Evolutionary conservation across 2,888 invertebrate genomes (phyloP), one percentile per base, ranked within the genome.

Genomic region (Eupithecia exiguata): DNA sequence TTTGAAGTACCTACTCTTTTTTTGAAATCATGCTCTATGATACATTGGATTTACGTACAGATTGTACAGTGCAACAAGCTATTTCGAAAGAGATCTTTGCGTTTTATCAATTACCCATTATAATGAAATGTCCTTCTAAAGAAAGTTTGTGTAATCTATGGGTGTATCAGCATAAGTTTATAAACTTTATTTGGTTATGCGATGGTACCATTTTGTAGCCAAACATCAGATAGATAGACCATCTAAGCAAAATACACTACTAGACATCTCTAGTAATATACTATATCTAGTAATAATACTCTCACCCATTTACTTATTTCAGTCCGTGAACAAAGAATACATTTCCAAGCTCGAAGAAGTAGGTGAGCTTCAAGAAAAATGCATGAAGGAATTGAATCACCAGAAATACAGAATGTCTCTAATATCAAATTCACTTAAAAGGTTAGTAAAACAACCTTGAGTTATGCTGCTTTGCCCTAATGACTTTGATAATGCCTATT

Each of bases 391-490:
- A 85, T 96, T 99, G 80, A 96, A 96, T 81, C 99, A 99, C 92
- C 99, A 99, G 89, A 96, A 97, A 83, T 99, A 99, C 92, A 96
- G 98, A 77, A 96, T 99, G 94, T 96, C 96, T 61, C 95, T 97
- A 86, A 97, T 99, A 85, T 94, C 95, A 46, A 96, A 96, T 83
- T 96, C 96, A 70, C 88, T 99, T 71, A 97, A 97, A 94, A 97
- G 96, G 98, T 98, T 95, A 96, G 96, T 78, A 76, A 66, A 73
- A 70, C 79, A 81, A 78, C 76, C 74, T 75, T 67, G 71, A 66
- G 30, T 40, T 7, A n/a, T 35, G 38, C 53, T 74, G 69, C 72
- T 75, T 77, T 74, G 69, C 70, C 74, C 35, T 74, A 74, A 79
- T 72, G 65, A 63, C 61, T 38, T 76, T 70, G 74, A 76, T 76